Evolutionary conservation across 2,113 vertebrate genomes (phyloP).

Genomic region (Solenodon paradoxus): DNA sequence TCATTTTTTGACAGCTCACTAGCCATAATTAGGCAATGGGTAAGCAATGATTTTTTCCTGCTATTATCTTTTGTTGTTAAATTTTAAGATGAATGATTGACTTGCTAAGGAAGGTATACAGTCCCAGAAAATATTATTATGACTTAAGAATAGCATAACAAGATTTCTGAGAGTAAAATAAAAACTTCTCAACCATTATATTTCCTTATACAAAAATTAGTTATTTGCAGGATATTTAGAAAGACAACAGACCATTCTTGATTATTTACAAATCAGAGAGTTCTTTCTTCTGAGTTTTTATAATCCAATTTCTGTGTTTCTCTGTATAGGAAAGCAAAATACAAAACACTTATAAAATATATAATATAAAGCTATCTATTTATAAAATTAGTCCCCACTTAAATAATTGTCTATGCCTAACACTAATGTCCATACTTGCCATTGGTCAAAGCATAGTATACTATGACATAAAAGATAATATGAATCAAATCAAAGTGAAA

Average conservation of each 20-base stretch:
- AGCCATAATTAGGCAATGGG: background rate
- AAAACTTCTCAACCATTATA: background rate
- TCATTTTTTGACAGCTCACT: background rate
- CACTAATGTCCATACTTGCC: background rate
- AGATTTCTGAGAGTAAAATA: background rate
- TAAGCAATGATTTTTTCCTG: background rate
- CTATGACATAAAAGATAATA: background rate
- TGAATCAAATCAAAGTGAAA: constrained; percentile 21
- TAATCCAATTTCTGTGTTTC: constrained; percentile 14
- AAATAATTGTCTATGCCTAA: background rate
- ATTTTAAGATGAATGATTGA: constrained; percentile 16
- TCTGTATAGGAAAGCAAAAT: background rate
- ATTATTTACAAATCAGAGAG: background rate
- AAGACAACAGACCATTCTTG: background rate
- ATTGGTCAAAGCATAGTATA: background rate
- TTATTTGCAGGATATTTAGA: background rate
- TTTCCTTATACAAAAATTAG: background rate
- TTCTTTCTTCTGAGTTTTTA: constrained; percentile 18
- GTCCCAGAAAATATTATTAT: background rate
- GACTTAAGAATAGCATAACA: background rate
- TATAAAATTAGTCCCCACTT: background rate
- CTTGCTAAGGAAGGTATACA: background rate
- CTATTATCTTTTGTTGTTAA: background rate
- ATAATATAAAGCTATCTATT: background rate
- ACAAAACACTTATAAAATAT: background rate